Conservation (phyloP, 2,888 invertebrate species). For the Noctua pronuba region DNA sequence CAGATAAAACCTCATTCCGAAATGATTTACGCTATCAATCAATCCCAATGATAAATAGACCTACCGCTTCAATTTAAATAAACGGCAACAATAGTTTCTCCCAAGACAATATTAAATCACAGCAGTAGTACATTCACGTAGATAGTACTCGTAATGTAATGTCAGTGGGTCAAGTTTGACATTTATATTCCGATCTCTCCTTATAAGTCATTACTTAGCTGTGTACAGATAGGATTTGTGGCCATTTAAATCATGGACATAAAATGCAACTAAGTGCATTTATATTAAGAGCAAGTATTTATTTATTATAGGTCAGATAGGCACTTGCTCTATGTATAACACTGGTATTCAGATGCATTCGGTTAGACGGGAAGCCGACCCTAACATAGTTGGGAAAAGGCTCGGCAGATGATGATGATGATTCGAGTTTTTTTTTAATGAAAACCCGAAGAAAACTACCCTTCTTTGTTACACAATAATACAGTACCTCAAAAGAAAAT, state of each 20-base stretch:
- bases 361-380: neutral
- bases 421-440: too few species aligned
- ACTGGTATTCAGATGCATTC: neutral
- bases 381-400: neutral
- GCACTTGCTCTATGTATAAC: neutral
- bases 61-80: neutral
- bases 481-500: neutral
- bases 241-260: conserved; percentile 21
- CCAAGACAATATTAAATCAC: conserved; percentile 43
- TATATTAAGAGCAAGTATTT: neutral
- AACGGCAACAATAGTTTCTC: conserved; percentile 17
- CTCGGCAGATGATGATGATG: neutral
- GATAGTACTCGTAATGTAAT: conserved; percentile 36
- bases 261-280: conserved; percentile 4
- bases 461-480: neutral
- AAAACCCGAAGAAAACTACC: neutral
- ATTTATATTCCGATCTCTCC: conserved; percentile 52
- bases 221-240: conserved; percentile 28
- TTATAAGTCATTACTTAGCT: conserved; percentile 30
- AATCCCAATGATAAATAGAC: conserved; percentile 11
- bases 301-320: neutral
- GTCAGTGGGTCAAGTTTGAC: conserved; percentile 60
- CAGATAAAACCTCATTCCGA: neutral
- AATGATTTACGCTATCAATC: neutral
- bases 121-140: conserved; percentile 38